These are phyloP conservation scores for Euproctis similis DNA, from an alignment of 2,888 invertebrate genomes.

Conservation along the genomic window DNA sequence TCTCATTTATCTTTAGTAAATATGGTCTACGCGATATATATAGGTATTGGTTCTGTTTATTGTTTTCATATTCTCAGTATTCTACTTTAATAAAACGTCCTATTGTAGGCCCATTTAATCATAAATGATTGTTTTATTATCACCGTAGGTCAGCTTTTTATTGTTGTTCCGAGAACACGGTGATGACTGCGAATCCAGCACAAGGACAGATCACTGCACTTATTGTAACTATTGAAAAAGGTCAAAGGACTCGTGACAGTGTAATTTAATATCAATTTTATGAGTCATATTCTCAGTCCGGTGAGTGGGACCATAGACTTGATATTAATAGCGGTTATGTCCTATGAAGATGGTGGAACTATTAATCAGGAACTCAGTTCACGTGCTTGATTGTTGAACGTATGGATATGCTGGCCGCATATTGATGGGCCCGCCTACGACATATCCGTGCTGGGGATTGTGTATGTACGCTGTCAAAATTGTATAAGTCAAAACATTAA, in stretches of 20 bases:
- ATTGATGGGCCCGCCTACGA: conserved; percentile 55
- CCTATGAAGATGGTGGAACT: no score
- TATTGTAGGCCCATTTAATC: conserved; percentile 7
- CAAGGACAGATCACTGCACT: conserved; percentile 60
- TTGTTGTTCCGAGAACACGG: conserved; percentile 53
- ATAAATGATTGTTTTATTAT: conserved; percentile 28
- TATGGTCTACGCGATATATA: no score
- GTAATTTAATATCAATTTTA: conserved; percentile 51
- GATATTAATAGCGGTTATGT: no score
- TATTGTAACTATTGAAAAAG: conserved; percentile 58
- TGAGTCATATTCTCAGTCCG: conserved; percentile 65
- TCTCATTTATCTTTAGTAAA: no score
- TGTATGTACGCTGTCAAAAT: conserved; percentile 41
- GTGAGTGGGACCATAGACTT: no score
- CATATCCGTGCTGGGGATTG: conserved; percentile 38
- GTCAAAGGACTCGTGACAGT: conserved; percentile 62
- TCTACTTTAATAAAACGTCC: no score
- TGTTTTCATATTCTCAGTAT: no score
- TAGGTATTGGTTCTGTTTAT: no score
- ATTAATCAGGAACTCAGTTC: conserved; percentile 54
- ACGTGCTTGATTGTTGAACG: conserved; percentile 51
- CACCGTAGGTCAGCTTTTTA: conserved; percentile 33
- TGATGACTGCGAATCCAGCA: conserved; percentile 51
- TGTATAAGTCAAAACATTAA: no score
- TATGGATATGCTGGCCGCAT: conserved; percentile 41